These are phyloP conservation scores for Pluvianellus socialis DNA, from an alignment of 2,113 vertebrate genomes.

Conservation along the genomic window DNA sequence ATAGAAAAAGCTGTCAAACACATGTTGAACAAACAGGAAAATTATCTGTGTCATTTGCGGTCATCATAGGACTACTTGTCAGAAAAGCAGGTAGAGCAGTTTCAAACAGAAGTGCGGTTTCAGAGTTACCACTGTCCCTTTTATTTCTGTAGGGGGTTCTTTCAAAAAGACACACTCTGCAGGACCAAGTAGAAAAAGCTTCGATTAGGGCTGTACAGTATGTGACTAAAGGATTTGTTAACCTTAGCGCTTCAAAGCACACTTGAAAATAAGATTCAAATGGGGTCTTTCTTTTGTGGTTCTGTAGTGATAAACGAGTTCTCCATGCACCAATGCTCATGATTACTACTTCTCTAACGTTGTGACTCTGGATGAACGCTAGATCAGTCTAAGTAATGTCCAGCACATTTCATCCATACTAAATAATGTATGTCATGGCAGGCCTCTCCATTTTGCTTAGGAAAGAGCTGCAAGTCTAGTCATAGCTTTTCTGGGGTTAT, in stretches of 20 bases:
- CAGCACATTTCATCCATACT: conserved; percentile 55
- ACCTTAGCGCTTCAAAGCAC: conserved; percentile 66
- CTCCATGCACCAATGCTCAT: conserved; percentile 64
- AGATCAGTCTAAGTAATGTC: conserved; percentile 57
- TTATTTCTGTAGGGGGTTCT: conserved; percentile 52
- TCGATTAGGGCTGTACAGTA: conserved; percentile 39
- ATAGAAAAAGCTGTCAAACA: not conserved
- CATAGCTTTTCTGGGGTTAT: not conserved
- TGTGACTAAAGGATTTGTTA: conserved; percentile 57
- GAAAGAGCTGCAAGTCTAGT: not conserved
- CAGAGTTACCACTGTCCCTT: conserved; percentile 17
- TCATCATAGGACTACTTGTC: not conserved
- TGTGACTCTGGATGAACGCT: conserved; percentile 46
- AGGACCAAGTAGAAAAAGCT: not conserved
- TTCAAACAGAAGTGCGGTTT: conserved; percentile 33
- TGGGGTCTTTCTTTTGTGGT: conserved; percentile 62
- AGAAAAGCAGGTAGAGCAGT: conserved; percentile 8
- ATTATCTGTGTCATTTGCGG: not conserved
- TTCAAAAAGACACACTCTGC: conserved; percentile 33
- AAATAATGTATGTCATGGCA: not conserved
- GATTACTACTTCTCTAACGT: conserved; percentile 44
- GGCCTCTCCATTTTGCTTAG: conserved; percentile 7
- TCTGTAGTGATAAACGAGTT: conserved; percentile 67
- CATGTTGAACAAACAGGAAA: not conserved
- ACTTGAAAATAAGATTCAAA: conserved; percentile 63